Evolutionary conservation across 1,140 invertebrate genomes (phyloP), one percentile per base, ranked within the genome.

Genomic region (Magallana ariakensis): DNA sequence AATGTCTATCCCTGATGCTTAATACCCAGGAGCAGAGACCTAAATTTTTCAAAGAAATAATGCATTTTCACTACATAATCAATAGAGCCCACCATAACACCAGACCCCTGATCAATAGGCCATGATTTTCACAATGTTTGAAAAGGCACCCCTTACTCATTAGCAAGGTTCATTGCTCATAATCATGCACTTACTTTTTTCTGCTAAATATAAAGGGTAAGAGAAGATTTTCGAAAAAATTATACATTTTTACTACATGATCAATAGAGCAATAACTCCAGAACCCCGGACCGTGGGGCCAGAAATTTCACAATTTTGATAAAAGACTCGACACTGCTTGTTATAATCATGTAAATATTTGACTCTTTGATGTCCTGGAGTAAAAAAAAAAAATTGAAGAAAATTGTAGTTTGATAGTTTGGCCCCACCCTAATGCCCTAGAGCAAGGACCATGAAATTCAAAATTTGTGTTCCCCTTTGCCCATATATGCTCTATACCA

Each of bases 141-240:
- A 46, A 46, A 46, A 46, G 33, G 58, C 58, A 60, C 58, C 58
- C 58, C 58, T 60, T 60, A 60, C 58, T 60, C 58, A 60, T 60
- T 60, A 60, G 58, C 58, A 60, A 60, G 58, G 58, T 60, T 60
- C 58, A 60, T 60, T 60, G 58, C 58, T 60, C 58, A 60, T 60
- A 60, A 60, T 60, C 58, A 60, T 60, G 58, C 58, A 60, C 58
- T 60, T 60, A 60, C 58, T 16, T 60, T 60, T 60, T 60, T 60
- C 58, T 60, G 58, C 58, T 60, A 60, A 60, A 60, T 60, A 60
- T 60, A 60, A 60, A 60, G 58, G 58, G 58, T 60, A 60, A 60
- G 58, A 60, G 58, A 60, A 60, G 58, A 60, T 60, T 60, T 60
- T 60, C 58, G 58, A 60, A 60, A 60, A 60, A 60, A 60, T 60